Conservation (phyloP, 2,888 invertebrate species). For the Cerastis rubricosa region DNA sequence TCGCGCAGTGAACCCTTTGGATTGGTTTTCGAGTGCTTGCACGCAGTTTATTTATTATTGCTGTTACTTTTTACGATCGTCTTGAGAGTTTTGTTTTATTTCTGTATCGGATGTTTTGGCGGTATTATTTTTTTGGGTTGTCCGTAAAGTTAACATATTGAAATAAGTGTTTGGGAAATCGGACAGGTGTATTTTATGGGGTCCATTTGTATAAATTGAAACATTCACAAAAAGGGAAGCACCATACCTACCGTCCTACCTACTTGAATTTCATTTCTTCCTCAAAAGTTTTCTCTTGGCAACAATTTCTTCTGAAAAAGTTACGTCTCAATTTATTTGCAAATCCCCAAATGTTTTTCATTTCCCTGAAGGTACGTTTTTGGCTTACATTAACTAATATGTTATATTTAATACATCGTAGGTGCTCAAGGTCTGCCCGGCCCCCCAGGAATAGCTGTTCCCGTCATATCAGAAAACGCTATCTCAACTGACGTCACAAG, state of each 20-base stretch:
- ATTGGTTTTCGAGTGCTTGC: conserved; percentile 77
- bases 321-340: conserved; percentile 19
- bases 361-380: not conserved
- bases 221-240: conserved; percentile 11
- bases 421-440: conserved; percentile 84
- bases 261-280: conserved; percentile 36
- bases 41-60: conserved; percentile 83
- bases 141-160: conserved; percentile 58
- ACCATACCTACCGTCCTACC: not conserved
- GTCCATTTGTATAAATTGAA: conserved; percentile 48
- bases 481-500: conserved; percentile 75
- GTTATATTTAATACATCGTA: conserved; percentile 58
- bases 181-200: conserved; percentile 43
- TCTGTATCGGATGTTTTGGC: conserved; percentile 66
- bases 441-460: conserved; percentile 77
- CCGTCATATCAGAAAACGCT: conserved; percentile 78
- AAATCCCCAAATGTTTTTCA: conserved; percentile 23
- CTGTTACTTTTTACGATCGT: conserved; percentile 80
- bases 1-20: conserved; percentile 78
- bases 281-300: conserved; percentile 4
- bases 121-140: conserved; percentile 61
- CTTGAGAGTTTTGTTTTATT: conserved; percentile 78
- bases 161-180: conserved; percentile 55
- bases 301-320: conserved; percentile 16
- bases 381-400: conserved; percentile 28